Evolutionary conservation across 2,113 vertebrate species (phyloP).

Genomic region (Hydrolagus affinis): DNA sequence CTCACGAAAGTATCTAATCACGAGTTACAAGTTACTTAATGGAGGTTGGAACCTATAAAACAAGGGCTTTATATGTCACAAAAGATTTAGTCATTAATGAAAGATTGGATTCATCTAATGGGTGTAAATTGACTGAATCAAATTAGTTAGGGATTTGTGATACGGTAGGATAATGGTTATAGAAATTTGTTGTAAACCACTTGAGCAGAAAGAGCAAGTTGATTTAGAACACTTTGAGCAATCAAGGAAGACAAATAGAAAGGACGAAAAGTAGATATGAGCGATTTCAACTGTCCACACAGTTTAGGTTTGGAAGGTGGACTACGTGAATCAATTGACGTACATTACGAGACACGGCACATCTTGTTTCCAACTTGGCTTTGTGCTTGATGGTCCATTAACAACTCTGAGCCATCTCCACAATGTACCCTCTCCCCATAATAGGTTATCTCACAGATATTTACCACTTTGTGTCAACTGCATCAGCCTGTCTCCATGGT

Average conservation of each 20-base stretch:
- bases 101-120: not conserved
- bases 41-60: not conserved
- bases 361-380: too few relatives aligned
- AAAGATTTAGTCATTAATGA: not conserved
- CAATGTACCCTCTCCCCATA: not conserved
- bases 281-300: not conserved
- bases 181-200: not conserved
- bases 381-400: too few relatives aligned
- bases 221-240: not conserved
- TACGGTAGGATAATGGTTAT: not conserved
- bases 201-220: not conserved
- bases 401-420: not conserved
- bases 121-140: not conserved
- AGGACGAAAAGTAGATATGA: not conserved
- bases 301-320: too few relatives aligned
- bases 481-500: too few relatives aligned
- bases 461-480: too few relatives aligned
- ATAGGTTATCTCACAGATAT: not conserved
- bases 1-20: too few relatives aligned
- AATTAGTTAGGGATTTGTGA: not conserved
- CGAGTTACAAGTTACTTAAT: too few relatives aligned
- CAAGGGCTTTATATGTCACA: not conserved
- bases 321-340: too few relatives aligned
- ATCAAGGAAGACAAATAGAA: not conserved
- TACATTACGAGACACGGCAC: too few relatives aligned